A percentile compares a stretch with the other conserved stretches of the same genome.
phyloP scores from a whole-genome alignment of 92 coral and sea anemone genomes.

The Porites divaricata region DNA sequence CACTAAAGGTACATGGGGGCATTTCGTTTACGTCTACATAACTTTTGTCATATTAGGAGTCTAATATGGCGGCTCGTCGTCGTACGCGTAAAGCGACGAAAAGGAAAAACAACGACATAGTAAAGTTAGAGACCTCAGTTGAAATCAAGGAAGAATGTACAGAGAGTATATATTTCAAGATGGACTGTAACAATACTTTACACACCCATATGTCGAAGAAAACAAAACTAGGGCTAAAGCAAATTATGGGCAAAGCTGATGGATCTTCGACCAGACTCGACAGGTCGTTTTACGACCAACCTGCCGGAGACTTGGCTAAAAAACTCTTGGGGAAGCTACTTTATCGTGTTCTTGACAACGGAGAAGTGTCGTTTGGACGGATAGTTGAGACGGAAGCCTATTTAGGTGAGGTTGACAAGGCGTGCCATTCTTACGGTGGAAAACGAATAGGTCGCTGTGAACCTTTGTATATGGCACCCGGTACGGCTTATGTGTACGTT shows the following conservation, averaged over 20 bases:
- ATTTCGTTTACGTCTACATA: background rate
- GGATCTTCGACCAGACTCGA: conserved; percentile 35
- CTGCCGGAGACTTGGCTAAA: conserved; percentile 79
- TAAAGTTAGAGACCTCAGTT: background rate
- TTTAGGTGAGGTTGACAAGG: conserved; percentile 87
- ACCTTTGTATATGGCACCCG: conserved; percentile 87
- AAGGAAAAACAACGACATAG: conserved; percentile 8
- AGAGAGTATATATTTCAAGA: conserved; percentile 14
- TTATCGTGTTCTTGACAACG: conserved; percentile 75
- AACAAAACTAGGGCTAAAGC: background rate
- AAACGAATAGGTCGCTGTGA: conserved; percentile 76
- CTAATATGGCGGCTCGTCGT: conserved; percentile 18
- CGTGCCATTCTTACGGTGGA: conserved; percentile 95
- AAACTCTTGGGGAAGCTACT: conserved; percentile 83
- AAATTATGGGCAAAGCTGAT: background rate
- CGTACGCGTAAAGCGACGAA: background rate
- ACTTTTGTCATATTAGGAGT: background rate
- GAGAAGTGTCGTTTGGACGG: conserved; percentile 78
- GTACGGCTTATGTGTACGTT: conserved; percentile 92
- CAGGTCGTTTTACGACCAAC: conserved; percentile 71
- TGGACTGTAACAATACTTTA: background rate
- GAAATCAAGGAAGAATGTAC: background rate
- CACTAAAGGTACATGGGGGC: background rate
- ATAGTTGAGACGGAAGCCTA: conserved; percentile 97
- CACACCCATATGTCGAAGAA: background rate